Evolutionary conservation across 1,140 invertebrate genomes (phyloP), one percentile per base, ranked within the genome.

Genomic region (Drosophila bocki): DNA sequence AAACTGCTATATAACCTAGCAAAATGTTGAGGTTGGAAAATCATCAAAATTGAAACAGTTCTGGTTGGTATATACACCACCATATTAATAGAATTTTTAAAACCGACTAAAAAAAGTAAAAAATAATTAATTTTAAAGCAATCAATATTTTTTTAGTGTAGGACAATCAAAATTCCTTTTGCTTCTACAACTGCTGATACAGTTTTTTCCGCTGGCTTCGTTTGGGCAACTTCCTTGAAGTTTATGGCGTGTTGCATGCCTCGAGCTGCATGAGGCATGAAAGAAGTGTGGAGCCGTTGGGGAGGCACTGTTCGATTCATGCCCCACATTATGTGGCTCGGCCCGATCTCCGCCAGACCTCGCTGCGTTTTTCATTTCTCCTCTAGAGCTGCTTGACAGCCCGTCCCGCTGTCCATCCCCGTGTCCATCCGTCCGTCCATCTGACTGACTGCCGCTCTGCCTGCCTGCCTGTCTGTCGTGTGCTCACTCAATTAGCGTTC

Each of bases 401-500:
- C 69, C 41, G 50, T 57, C 42, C 51, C 32, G 47, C 51, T 7
- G 37, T 70, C 44, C 35, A 41, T 51, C 47, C 37, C 37, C 37
- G 37, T 50, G 58, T 26, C 63, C 61, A 71, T 35, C 63, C 61
- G 75, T 35, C 51, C 29, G 47, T 33, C 47, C 61, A 48, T 8
- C 75, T 59, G 72, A 26, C 74, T 54, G 54, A 11, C 56, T 42
- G 53, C 19, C 50, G 47, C 69, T 26, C 67, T 64, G 74, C 33
- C 62, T 75, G 56, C 22, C 68, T 65, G 54, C 3, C 69, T 59
- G 69, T 42, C 48, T 84, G 85, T 87, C 85, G 85, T 88, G 85
- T 88, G 85, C 85, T 88, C 85, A 88, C 85, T 87, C 84, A 87
- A 87, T 87, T 87, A 87, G 84, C 84, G 84, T 68, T 82, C 85